Evolutionary conservation across 2,888 invertebrate species (phyloP).

Genomic region (Macrophya annulata): DNA sequence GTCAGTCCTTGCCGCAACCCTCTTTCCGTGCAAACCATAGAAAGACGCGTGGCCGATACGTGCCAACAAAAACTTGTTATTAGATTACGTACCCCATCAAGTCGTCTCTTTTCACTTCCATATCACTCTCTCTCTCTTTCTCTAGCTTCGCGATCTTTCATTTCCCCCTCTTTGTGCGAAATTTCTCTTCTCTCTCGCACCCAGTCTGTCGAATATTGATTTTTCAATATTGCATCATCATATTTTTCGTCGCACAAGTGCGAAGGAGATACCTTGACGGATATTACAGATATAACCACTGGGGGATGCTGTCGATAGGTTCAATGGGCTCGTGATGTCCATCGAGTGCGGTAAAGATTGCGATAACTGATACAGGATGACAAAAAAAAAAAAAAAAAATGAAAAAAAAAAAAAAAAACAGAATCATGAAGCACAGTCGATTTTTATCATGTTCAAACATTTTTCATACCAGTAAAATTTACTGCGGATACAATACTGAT

Average conservation of each 20-base stretch:
- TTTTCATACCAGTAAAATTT: neutral
- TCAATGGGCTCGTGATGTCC: slow-evolving; percentile 35
- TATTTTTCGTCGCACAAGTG: slow-evolving; percentile 46
- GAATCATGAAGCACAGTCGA: neutral
- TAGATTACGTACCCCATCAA: slow-evolving; percentile 74
- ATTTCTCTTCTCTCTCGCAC: neutral
- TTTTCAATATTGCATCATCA: slow-evolving; percentile 60
- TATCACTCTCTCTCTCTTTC: slow-evolving; percentile 23
- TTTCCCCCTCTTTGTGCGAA: slow-evolving; percentile 24
- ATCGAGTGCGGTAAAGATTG: slow-evolving; percentile 39
- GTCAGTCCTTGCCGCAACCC: slow-evolving; percentile 66
- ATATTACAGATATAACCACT: slow-evolving; percentile 43
- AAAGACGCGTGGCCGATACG: slow-evolving; percentile 74
- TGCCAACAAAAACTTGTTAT: slow-evolving; percentile 77
- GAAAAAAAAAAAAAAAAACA: neutral
- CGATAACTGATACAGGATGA: neutral
- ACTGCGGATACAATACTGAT: too few species aligned
- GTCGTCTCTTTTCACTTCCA: slow-evolving; percentile 35
- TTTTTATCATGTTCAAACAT: neutral
- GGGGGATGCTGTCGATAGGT: slow-evolving; percentile 36
- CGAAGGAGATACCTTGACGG: slow-evolving; percentile 35
- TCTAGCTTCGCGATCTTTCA: slow-evolving; percentile 44
- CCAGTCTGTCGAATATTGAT: slow-evolving; percentile 60
- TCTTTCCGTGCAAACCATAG: slow-evolving; percentile 62
- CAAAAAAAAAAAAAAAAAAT: neutral